phyloP scores from a whole-genome alignment of 2,888 invertebrate species.

The Chalcis sispes region DNA sequence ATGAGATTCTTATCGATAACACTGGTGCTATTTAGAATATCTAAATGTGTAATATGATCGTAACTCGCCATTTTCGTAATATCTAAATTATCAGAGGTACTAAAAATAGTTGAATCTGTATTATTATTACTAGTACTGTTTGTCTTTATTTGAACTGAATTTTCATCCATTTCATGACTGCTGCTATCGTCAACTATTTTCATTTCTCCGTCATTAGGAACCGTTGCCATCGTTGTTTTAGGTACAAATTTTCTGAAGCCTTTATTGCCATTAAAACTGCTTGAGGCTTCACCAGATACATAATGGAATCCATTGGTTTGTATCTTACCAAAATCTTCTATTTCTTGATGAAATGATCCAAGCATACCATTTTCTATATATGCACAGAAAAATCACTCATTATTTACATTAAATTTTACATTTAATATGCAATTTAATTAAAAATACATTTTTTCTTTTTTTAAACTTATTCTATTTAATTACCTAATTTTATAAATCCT shows the following conservation, averaged over 20 bases:
- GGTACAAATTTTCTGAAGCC: constrained; percentile 68
- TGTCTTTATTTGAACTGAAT: constrained; percentile 69
- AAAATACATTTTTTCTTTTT: no score
- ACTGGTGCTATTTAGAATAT: constrained; percentile 69
- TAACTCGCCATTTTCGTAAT: constrained; percentile 68
- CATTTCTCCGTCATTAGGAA: constrained; percentile 26
- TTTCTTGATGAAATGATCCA: constrained; percentile 42
- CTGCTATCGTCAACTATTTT: constrained; percentile 39
- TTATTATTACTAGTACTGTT: constrained; percentile 59
- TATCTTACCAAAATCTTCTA: constrained; percentile 50
- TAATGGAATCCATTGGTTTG: constrained; percentile 50
- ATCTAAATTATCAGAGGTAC: constrained; percentile 68
- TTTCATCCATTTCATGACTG: constrained; percentile 54
- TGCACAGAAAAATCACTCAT: background rate
- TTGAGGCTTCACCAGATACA: constrained; percentile 58
- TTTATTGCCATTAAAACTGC: constrained; percentile 63
- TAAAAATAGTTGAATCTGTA: constrained; percentile 68
- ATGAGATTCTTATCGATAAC: constrained; percentile 70
- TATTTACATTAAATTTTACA: background rate
- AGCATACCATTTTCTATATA: constrained; percentile 59
- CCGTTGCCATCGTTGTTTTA: constrained; percentile 58
- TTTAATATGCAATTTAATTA: background rate
- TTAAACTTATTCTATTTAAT: constrained; percentile 44
- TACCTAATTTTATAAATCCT: constrained; percentile 66
- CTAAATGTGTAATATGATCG: constrained; percentile 71